A percentile compares a stretch with the other conserved stretches of the same genome.
Conservation (phyloP, 2,888 invertebrate genomes). For the Microplitis manilae region DNA sequence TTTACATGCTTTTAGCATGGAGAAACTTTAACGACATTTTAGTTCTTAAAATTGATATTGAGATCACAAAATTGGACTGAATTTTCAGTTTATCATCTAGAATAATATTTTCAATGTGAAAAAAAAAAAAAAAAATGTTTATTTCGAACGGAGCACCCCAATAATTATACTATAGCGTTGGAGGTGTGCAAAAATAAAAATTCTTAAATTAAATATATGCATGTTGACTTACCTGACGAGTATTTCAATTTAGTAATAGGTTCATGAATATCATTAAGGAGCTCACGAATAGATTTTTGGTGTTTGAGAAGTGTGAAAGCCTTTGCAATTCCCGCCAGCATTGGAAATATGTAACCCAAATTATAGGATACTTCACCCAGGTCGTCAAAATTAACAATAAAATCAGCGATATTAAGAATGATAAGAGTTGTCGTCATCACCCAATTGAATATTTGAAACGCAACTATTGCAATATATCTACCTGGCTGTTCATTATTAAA, state of each 20-base stretch:
- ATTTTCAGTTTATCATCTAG: too few relatives aligned
- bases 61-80: too few relatives aligned
- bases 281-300: not conserved
- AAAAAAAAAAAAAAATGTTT: too few relatives aligned
- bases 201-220: too few relatives aligned
- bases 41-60: too few relatives aligned
- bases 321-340: not conserved
- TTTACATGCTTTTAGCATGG: too few relatives aligned
- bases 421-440: not conserved
- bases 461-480: not conserved
- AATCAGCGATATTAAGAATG: not conserved
- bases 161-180: too few relatives aligned
- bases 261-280: not conserved
- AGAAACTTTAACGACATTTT: too few relatives aligned
- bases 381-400: not conserved
- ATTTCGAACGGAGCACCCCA: too few relatives aligned
- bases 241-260: not conserved
- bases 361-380: not conserved
- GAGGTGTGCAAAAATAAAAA: too few relatives aligned
- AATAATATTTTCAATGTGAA: too few relatives aligned
- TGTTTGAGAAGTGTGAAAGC: not conserved
- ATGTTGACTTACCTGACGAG: not conserved
- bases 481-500: not conserved
- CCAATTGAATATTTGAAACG: not conserved
- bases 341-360: not conserved